Conservation (phyloP, 2,797 vertebrate species). For the Gambelia wislizenii region DNA sequence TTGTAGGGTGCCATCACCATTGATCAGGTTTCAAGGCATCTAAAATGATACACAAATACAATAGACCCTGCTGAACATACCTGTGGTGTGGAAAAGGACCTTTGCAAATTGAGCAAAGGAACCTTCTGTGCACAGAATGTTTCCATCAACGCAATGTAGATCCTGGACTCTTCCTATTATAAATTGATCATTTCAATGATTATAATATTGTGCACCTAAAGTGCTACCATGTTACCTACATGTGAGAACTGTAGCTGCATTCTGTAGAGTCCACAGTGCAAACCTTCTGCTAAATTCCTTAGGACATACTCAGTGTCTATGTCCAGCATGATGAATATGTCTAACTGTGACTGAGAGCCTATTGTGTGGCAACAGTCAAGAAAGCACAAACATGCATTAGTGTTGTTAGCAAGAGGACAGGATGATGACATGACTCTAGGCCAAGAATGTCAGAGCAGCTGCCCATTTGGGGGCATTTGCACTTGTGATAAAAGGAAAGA, state of each 20-base stretch:
- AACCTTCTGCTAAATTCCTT: background rate
- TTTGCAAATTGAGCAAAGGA: background rate
- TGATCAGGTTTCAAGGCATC: background rate
- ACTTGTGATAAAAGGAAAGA: slow-evolving; percentile 27
- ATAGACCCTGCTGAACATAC: background rate
- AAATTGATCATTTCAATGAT: background rate
- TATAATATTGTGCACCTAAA: background rate
- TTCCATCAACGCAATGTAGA: no score
- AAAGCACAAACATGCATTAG: background rate
- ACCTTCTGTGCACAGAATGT: background rate
- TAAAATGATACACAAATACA: background rate
- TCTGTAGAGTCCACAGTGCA: background rate
- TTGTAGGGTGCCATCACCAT: background rate
- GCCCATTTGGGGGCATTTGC: background rate
- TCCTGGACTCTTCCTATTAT: background rate
- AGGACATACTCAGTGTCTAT: background rate
- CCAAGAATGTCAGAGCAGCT: slow-evolving; percentile 42
- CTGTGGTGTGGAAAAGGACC: background rate
- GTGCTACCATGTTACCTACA: background rate
- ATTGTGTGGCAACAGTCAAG: background rate
- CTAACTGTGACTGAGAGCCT: background rate
- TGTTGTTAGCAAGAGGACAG: slow-evolving; percentile 35
- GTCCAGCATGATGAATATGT: slow-evolving; percentile 20
- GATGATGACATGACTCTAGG: background rate
- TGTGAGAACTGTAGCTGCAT: slow-evolving; percentile 22